Evolutionary conservation across 1,140 invertebrate genomes (phyloP), one percentile per base, ranked within the genome.

Genomic region (Aplysia californica): DNA sequence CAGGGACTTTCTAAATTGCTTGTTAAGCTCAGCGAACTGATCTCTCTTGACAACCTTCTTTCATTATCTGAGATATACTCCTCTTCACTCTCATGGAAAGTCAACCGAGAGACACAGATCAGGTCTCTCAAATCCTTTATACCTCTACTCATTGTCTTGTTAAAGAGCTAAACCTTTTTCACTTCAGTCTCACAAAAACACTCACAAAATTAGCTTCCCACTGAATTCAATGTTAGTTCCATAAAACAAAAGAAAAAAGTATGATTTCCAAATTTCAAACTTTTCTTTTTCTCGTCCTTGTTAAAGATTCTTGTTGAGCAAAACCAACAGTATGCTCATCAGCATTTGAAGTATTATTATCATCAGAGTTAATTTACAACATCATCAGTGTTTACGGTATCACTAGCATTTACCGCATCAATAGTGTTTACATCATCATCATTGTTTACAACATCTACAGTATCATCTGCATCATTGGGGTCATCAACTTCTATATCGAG

Each of bases 81-180:
- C 36, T 84, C 82, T 75, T 88, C 87, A 79, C 86, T 86, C 20
- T 86, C 82, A 41, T 83, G 80, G 56, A 83, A 80, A 39, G 87
- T 86, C 21, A 89, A 74, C 26, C 88, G 79, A 23, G 88, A 89
- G 6, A 89, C 87, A 83, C 86, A 87, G 44, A 89, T 86, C 36
- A 89, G 72, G 29, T 89, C 88, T 39, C 87, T 73, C 31, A 89
- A 75, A 75, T 89, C 88, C 72, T 82, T 77, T 23, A 88, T 83
- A 79, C 87, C 85, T 76, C 87, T 75, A 80, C 87, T 88, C 88
- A 89, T 89, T 76, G 41, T 70, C 26, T 41, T 2, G 6, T 6
- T 6, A 2, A n/a, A n/a, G n/a, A n/a, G n/a, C n/a, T n/a, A n/a
- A n/a, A n/a, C n/a, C n/a, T n/a, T n/a, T n/a, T n/a, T n/a, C n/a